Evolutionary conservation across 2,888 invertebrate genomes (phyloP), one percentile per base, ranked within the genome.

Genomic region (Falcaria lacertinaria): DNA sequence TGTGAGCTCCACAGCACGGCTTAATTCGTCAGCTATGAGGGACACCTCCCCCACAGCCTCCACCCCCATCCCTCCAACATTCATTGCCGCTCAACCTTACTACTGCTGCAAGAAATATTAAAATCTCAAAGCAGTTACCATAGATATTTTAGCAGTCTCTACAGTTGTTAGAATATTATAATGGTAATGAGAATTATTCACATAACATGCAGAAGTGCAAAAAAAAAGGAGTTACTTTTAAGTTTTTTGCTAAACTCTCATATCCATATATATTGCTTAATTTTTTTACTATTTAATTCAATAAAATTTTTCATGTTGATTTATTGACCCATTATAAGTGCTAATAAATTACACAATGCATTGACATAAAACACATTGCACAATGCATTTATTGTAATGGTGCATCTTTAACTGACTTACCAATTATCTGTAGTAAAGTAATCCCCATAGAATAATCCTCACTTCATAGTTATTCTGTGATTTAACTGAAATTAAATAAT

Each of bases 1-100:
- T 46, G 95, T 95, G 13, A 96, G 89, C 67, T 96, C 96, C 32
- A 96, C 94, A 37, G 96, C 95, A 44, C 93, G 90, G 44, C 95
- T 94, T 58, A 96, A 88, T 75, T 96, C 95, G 44, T 93, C 93
- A 50, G 95, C 95, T 69, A 94, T 89, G 54, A 93, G 91, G 52
- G 90, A 89, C 53, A 94, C 93, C 74, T 93, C 92, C 45, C 91
- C 90, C 34, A 87, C 90, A 51, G 90, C 90, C 77, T 80, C 81
- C 43, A 69, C 74, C 42, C 74, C 74, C 54, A 69, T 68, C 53
- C 71, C 76, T 47, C 73, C 80, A 50, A 81, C 68, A 57, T 88
- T 86, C 88, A 89, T 88, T 58, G 65, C 69, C 66, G 61, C 56
- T 57, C 48, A 46, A 45, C 52, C 55, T 58, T 55, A 57, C 69